Base-by-base conservation (phyloP, 2,888 invertebrate species). In the Eurytoma californica region DNA sequence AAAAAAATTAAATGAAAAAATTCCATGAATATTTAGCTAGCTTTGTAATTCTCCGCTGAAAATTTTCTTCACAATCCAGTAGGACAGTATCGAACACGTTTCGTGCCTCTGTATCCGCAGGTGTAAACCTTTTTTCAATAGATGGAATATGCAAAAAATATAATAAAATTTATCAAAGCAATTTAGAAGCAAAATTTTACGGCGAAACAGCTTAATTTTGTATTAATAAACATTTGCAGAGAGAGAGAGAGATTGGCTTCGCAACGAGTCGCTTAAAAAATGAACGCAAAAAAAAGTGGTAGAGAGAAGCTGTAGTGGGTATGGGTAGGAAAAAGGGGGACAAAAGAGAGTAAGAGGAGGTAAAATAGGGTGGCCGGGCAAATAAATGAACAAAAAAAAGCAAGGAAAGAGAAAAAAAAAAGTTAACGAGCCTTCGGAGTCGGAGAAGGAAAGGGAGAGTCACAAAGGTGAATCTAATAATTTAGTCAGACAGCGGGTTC, bases 391-490 rank as follows among this genome's bases (percentile, higher is more conserved):
- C n/a, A 53, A 14, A 30, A 5, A 20, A 49, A 49, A 49, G 47
- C 18, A 5, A 60, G 20, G 7, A 39, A 51, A 58, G 77, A 65
- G 30, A 51, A 72, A 69, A 69, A 63, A 82, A 82, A 82, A 77
- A 80, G 74, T 83, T 83, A 82, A 82, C 81, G 81, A 83, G 80
- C 82, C 75, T 55, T 63, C 72, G 72, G 69, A 72, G 76, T 79
- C 81, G 76, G 68, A 63, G 58, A 4, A 79, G 78, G 68, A 70
- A 75, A 63, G 47, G 57, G 49, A 61, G 24, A 47, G 77, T 81
- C 81, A 51, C 77, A 79, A 82, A 72, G 79, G 60, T 73, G 81
- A 78, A 83, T 84, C 83, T 85, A 85, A 85, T 85, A 85, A 86
- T 85, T 86, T 83, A 85, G 83, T 84, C 83, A 83, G 80, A 72